Evolutionary conservation across 2,113 vertebrate genomes (phyloP), one percentile per base, ranked within the genome.

Genomic region (Poeciliopsis prolifica): DNA sequence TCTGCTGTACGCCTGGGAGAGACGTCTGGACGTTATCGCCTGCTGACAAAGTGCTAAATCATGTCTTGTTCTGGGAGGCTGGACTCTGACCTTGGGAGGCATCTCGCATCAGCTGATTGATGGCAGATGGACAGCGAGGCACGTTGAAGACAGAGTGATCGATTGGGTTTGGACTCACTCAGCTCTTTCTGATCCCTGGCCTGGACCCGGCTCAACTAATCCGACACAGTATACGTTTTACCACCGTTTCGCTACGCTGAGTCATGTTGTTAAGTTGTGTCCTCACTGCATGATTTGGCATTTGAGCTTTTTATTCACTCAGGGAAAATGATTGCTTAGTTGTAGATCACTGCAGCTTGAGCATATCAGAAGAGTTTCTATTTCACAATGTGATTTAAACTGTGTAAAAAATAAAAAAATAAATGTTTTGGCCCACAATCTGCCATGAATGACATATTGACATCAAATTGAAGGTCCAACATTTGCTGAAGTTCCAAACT

Each of bases 21-120:
- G 68, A 77, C 66, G 70, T 15, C 58, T 26, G 35, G 75, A 6
- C 61, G 70, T 15, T 26, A 64, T 24, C 77, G 31, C 30, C 31
- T 60, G 63, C 63, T 72, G 82, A 83, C 68, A 82, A 86, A 86
- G 51, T 76, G 85, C 68, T 81, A 72, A 85, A 73, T 88, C 83
- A 62, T 68, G 61, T 72, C 29, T 74, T 4, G 26, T 79, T 80
- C 75, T 84, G 77, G 76, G 75, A 83, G 40, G 40, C 61, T 26
- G 75, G 58, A 67, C 70, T 80, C 68, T 87, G 82, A 90, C 87
- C 86, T 90, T 90, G 87, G 66, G 62, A 71, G 68, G 72, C 68
- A 82, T 81, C 84, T 13, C n/a, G 61, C 1, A 24, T 61, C 60
- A 19, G 22, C 61, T 88, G 78, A 88, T 66, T 81, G 84, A 90